These are phyloP conservation scores for Axis porcinus DNA, from an alignment of 2,113 vertebrate species.

Conservation along the genomic window DNA sequence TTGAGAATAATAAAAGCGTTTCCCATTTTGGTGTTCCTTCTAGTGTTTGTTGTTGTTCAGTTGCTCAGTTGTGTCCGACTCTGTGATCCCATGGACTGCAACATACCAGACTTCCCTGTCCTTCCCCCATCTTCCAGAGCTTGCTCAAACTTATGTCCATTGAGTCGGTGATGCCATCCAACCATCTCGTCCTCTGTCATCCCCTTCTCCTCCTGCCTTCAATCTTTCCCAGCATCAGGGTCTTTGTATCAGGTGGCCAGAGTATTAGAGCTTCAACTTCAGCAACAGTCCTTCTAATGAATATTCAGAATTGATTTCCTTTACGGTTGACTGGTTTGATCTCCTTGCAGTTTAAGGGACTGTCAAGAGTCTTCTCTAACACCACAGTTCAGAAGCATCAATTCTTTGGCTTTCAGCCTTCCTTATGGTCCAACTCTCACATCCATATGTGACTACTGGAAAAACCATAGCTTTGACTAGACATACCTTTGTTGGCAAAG, in stretches of 20 bases:
- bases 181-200: neutral
- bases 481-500: neutral
- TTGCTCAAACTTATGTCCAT: neutral
- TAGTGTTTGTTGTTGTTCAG: neutral
- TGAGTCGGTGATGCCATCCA: neutral
- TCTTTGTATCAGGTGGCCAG: neutral
- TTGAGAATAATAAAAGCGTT: rapidly evolving
- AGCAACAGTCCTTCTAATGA: neutral
- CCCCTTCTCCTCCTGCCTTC: neutral
- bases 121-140: neutral
- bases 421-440: neutral
- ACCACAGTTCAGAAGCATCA: neutral
- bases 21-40: rapidly evolving
- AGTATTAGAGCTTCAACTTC: neutral
- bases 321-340: neutral
- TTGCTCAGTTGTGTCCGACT: neutral
- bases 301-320: neutral
- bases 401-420: neutral
- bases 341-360: neutral
- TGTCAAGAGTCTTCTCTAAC: neutral
- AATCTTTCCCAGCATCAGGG: neutral
- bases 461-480: neutral
- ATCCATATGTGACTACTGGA: neutral
- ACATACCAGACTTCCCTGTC: neutral
- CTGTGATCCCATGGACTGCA: neutral